Evolutionary conservation across 2,888 invertebrate species (phyloP), one percentile per base, ranked within the genome.

Genomic region (Sarcophaga carnaria): DNA sequence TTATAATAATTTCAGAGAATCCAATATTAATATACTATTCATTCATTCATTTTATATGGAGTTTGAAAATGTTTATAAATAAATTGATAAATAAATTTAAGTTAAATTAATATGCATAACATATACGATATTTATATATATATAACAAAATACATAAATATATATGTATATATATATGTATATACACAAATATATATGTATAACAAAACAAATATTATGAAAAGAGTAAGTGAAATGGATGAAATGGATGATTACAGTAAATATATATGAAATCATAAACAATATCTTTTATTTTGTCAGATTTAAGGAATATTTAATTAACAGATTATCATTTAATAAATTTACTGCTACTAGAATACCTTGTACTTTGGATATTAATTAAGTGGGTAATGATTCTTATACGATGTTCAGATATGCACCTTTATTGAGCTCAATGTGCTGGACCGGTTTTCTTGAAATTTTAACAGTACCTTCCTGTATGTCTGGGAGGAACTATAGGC

Each of bases 1-100:
- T 83, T 71, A 66, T 59, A 60, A 71, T 62, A 60, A 60, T 79
- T 75, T 63, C 71, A 59, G 47, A 69, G 22, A 69, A 45, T 20
- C 47, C 47, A 69, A 70, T 54, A 47, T 54, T 17, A 49, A 62
- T 27, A 3, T 27, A 27, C 27, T 27, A 27, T 27, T 5, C 27
- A 27, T 3, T 37, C 20, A 45, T 80, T n/a, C 8, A 25, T 62
- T 49, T 59, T 37, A 37, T 60, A 37, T 37, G 37, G 37, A 37
- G 0, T 37, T 37, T 37, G 37, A 37, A 10, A 37, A 37, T 37
- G 37, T 37, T 37, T 37, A 37, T 37, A 37, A 37, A 37, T 37
- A 37, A 37, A 37, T 37, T 37, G 10, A 37, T 37, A 37, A 37
- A 37, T 37, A 37, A 37, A 37, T 37, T 37, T 37, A 37, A 37